Percentiles rank a stretch among this genome's conserved stretches.
Evolutionary conservation across 30 jellyfish, hydroid and myxozoan genomes (phyloP).

Genomic region (Clytia hemisphaerica): DNA sequence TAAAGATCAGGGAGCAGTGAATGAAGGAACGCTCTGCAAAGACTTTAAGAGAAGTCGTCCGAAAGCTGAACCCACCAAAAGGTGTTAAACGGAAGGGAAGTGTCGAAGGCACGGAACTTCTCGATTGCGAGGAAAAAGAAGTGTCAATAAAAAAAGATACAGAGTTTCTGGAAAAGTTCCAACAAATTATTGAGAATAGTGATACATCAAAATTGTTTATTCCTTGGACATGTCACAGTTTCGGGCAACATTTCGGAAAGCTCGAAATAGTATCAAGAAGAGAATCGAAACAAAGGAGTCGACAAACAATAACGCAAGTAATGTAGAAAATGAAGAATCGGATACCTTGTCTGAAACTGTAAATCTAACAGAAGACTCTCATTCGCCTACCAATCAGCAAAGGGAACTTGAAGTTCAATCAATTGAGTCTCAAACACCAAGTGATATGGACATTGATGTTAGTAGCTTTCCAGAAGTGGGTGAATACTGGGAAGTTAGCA

Average conservation of each 20-base stretch:
- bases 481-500: constrained; percentile 13
- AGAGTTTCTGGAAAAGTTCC: constrained; percentile 14
- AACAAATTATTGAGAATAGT: constrained; percentile 7
- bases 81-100: not conserved
- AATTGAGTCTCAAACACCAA: not conserved
- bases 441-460: not conserved
- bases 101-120: constrained; percentile 9
- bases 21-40: constrained; percentile 4
- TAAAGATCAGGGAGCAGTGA: not conserved
- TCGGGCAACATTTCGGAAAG: constrained; percentile 18
- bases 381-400: constrained; percentile 3
- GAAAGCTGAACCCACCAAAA: constrained; percentile 6
- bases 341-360: constrained; percentile 7
- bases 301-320: constrained; percentile 3
- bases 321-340: not conserved
- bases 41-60: constrained; percentile 7
- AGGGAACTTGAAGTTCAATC: constrained; percentile 9
- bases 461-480: constrained; percentile 10
- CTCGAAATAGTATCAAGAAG: constrained; percentile 19
- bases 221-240: constrained; percentile 10
- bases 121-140: constrained; percentile 9
- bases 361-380: constrained; percentile 3
- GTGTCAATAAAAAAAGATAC: not conserved
- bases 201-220: constrained; percentile 4
- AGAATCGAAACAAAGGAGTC: constrained; percentile 15